Conservation (phyloP, 2,113 vertebrate species). For the Dissostichus mawsoni region DNA sequence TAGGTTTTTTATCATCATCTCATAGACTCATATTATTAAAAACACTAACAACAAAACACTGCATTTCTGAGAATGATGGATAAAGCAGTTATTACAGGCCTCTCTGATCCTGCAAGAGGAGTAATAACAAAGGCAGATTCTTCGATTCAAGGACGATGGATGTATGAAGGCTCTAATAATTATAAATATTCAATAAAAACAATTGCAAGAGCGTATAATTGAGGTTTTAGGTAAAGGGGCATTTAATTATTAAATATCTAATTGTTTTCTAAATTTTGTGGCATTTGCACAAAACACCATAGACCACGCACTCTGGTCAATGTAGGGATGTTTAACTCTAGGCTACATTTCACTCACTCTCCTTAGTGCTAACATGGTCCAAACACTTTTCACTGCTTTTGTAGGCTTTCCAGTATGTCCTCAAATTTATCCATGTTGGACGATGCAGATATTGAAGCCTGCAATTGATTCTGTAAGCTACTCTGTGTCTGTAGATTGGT, state of each 20-base stretch:
- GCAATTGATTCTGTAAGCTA: conserved; percentile 75
- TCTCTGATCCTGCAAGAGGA: conserved; percentile 75
- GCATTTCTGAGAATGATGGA: conserved; percentile 62
- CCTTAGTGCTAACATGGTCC: conserved; percentile 64
- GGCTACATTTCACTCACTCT: conserved; percentile 86
- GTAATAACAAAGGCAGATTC: conserved; percentile 67
- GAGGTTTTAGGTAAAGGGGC: conserved; percentile 54
- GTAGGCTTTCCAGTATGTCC: conserved; percentile 92
- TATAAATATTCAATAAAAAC: conserved; percentile 70
- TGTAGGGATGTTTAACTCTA: conserved; percentile 64
- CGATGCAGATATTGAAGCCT: conserved; percentile 76
- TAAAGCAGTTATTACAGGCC: conserved; percentile 72
- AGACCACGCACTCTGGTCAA: conserved; percentile 30
- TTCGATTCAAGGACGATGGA: conserved; percentile 55
- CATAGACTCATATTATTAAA: conserved; percentile 65
- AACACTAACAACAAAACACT: conserved; percentile 61
- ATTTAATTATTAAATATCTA: conserved; percentile 62
- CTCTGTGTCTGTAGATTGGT: conserved; percentile 72
- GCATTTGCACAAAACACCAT: conserved; percentile 52
- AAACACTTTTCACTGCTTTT: conserved; percentile 87
- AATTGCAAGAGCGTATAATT: conserved; percentile 52
- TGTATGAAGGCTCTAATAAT: conserved; percentile 42
- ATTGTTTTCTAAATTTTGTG: conserved; percentile 30
- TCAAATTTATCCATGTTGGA: conserved; percentile 95
- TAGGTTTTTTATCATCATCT: conserved; percentile 38